phyloP scores from a whole-genome alignment of 2,888 invertebrate species.

The Hoplodrina ambigua region DNA sequence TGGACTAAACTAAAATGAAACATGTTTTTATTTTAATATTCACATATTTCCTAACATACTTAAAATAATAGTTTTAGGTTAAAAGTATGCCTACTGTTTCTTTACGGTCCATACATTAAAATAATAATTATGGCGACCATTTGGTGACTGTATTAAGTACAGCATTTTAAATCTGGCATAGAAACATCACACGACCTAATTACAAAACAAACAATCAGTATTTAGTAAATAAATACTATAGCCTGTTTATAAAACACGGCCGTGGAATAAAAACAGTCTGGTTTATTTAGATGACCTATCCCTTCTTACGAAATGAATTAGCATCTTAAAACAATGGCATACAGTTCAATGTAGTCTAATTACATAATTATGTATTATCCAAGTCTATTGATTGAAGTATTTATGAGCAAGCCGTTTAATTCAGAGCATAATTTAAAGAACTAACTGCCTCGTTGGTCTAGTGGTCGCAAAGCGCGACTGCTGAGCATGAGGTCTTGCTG shows the following conservation, averaged over 20 bases:
- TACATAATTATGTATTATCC: constrained; percentile 15
- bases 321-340: constrained; percentile 19
- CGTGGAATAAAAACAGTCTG: constrained; percentile 29
- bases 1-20: too few species aligned
- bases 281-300: constrained; percentile 23
- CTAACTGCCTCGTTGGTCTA: too few species aligned
- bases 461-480: too few species aligned
- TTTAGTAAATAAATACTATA: constrained; percentile 7
- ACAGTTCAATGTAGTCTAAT: constrained; percentile 5
- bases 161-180: not conserved
- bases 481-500: too few species aligned
- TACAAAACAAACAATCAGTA: constrained; percentile 14
- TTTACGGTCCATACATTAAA: too few species aligned
- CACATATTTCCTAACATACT: too few species aligned
- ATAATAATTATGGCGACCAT: too few species aligned
- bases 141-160: too few species aligned
- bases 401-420: not conserved
- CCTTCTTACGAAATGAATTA: constrained; percentile 32
- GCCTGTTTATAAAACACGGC: constrained; percentile 30
- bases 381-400: constrained; percentile 2
- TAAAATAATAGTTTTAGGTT: too few species aligned
- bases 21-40: too few species aligned
- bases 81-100: too few species aligned
- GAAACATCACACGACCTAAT: constrained; percentile 11
- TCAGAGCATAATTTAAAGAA: too few species aligned